Conservation (phyloP, 2,797 vertebrate genomes). For the Cottoperca gobio region DNA sequence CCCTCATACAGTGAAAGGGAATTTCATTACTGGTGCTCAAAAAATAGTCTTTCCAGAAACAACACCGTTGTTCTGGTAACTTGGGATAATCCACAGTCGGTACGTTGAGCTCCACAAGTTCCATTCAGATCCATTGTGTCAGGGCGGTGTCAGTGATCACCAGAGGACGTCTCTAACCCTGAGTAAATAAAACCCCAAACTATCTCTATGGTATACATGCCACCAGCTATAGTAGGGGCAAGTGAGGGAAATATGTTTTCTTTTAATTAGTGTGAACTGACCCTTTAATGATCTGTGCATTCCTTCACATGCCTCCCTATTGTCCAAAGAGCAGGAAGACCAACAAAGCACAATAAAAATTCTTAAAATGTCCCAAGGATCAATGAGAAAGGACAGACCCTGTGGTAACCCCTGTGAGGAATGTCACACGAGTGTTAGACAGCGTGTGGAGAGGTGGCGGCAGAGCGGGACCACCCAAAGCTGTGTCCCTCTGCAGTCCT, state of each 20-base stretch:
- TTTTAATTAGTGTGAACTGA: slow-evolving; percentile 39
- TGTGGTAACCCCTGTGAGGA: slow-evolving; percentile 75
- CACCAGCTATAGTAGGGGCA: neutral
- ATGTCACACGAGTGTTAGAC: slow-evolving; percentile 77
- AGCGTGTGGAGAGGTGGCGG: slow-evolving; percentile 37
- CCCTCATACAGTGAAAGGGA: too few species aligned
- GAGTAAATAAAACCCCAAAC: neutral
- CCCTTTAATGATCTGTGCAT: slow-evolving; percentile 43
- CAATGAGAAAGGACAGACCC: slow-evolving; percentile 71
- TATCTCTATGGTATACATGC: neutral
- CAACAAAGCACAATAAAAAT: slow-evolving; percentile 72
- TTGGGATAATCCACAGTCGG: neutral
- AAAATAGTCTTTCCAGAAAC: neutral
- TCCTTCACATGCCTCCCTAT: slow-evolving; percentile 51
- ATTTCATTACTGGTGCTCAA: neutral
- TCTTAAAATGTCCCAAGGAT: slow-evolving; percentile 67
- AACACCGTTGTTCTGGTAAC: neutral
- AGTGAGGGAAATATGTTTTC: slow-evolving; percentile 26
- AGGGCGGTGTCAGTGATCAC: neutral
- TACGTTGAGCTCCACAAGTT: neutral
- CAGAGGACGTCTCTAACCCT: slow-evolving; percentile 4
- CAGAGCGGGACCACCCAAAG: slow-evolving; percentile 64
- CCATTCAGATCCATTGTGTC: neutral
- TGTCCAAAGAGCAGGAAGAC: slow-evolving; percentile 49
- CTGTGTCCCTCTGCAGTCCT: slow-evolving; percentile 20